These are phyloP conservation scores for Peromyscus maniculatus DNA, from an alignment of 2,113 vertebrate genomes.

Conservation along the genomic window DNA sequence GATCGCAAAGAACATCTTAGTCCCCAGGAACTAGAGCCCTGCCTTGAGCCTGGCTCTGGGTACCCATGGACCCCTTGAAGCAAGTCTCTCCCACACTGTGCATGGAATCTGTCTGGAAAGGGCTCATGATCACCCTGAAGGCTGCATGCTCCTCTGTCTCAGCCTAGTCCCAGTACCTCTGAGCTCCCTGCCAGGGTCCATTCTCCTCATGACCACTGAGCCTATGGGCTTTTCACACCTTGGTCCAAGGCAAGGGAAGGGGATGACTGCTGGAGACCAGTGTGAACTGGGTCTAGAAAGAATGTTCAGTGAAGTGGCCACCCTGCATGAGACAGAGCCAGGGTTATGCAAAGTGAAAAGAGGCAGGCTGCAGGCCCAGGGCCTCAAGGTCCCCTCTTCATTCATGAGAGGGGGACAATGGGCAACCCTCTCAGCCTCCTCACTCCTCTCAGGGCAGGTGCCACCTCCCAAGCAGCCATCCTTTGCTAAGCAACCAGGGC, in stretches of 20 bases:
- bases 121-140: neutral
- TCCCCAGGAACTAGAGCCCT: neutral
- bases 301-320: neutral
- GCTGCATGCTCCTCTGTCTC: fast-evolving
- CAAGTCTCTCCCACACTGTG: neutral
- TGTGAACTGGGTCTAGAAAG: neutral
- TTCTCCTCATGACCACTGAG: neutral
- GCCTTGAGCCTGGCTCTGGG: neutral
- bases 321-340: fast-evolving
- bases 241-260: neutral
- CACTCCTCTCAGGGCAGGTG: neutral
- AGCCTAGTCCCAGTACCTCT: neutral
- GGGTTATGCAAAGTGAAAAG: neutral
- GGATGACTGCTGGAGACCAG: neutral
- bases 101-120: neutral
- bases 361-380: neutral
- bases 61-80: too few species aligned
- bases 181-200: neutral
- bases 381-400: too few species aligned
- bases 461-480: neutral
- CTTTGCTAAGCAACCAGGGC: slow-evolving; percentile 66
- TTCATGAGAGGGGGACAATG: fast-evolving
- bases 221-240: neutral
- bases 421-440: too few species aligned
- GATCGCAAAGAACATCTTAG: neutral